Conservation (phyloP, 2,888 invertebrate species). For the Rhogogaster chlorosoma region DNA sequence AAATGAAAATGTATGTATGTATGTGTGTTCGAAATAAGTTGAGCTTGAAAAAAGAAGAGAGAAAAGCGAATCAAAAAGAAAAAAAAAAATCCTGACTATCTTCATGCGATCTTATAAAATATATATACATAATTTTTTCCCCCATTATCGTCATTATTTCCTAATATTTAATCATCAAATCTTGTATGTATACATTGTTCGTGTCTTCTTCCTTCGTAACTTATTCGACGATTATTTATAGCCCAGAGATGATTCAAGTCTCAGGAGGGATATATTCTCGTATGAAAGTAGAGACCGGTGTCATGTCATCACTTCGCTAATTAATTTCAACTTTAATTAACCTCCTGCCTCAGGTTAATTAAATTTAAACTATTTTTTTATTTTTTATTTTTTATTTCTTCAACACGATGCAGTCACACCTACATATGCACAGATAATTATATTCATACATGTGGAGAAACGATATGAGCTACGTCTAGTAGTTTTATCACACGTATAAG, state of each 20-base stretch:
- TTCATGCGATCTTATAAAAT: not conserved
- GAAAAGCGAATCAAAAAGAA: not conserved
- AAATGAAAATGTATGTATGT: not conserved
- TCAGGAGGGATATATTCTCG: not conserved
- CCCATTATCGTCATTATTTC: not conserved
- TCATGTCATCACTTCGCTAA: constrained; percentile 1
- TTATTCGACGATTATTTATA: not conserved
- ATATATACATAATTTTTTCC: not conserved
- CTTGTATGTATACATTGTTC: no score
- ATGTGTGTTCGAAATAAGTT: not conserved
- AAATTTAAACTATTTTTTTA: not conserved
- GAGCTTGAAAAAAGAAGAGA: not conserved
- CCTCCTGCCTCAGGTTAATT: not conserved
- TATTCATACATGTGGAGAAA: no score
- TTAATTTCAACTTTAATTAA: constrained; percentile 40
- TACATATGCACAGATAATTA: not conserved
- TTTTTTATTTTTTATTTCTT: not conserved
- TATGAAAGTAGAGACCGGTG: not conserved
- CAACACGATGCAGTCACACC: not conserved
- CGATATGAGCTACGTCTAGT: no score
- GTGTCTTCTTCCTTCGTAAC: not conserved
- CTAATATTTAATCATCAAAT: not conserved
- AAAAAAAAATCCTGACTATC: not conserved
- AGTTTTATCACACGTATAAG: no score
- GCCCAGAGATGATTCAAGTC: not conserved